These are phyloP conservation scores for Gambusia holbrooki DNA, from an alignment of 2,113 vertebrate genomes.

Conservation along the genomic window DNA sequence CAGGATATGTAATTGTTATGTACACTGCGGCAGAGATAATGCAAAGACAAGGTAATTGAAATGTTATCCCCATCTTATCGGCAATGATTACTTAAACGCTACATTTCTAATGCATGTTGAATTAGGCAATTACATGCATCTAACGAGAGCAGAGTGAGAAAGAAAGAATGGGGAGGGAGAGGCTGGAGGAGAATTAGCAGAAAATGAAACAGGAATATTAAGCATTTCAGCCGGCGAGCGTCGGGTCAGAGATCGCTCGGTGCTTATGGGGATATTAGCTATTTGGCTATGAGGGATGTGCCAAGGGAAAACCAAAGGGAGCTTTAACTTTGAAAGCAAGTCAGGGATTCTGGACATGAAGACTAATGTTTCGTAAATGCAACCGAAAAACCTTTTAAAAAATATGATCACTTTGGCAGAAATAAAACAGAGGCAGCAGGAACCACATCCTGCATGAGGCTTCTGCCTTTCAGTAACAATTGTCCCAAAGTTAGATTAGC, in stretches of 20 bases:
- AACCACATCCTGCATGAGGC: not conserved
- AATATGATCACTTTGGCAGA: not conserved
- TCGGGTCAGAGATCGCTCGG: constrained; percentile 73
- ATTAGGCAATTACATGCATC: constrained; percentile 78
- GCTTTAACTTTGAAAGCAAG: constrained; percentile 28
- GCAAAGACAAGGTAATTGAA: constrained; percentile 71
- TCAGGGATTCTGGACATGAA: constrained; percentile 11
- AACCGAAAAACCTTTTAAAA: not conserved
- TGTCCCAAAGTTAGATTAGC: not conserved
- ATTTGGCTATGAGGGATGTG: constrained; percentile 76
- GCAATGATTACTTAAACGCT: constrained; percentile 77
- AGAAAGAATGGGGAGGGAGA: constrained; percentile 9
- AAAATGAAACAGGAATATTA: constrained; percentile 75
- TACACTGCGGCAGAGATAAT: constrained; percentile 68
- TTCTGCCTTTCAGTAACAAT: not conserved
- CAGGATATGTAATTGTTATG: constrained; percentile 76
- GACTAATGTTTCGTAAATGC: constrained; percentile 7
- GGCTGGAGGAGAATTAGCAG: constrained; percentile 47
- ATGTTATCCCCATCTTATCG: constrained; percentile 77
- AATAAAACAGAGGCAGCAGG: constrained; percentile 12
- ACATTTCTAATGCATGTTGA: constrained; percentile 80
- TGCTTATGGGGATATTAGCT: constrained; percentile 79
- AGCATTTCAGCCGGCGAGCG: constrained; percentile 73
- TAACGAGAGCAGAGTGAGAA: constrained; percentile 63
- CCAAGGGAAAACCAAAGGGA: constrained; percentile 7